A percentile compares a stretch with the other conserved stretches of the same genome.
These are phyloP conservation scores for Sphaeridia pumilis DNA, from an alignment of 2,888 invertebrate species.

Conservation along the genomic window DNA sequence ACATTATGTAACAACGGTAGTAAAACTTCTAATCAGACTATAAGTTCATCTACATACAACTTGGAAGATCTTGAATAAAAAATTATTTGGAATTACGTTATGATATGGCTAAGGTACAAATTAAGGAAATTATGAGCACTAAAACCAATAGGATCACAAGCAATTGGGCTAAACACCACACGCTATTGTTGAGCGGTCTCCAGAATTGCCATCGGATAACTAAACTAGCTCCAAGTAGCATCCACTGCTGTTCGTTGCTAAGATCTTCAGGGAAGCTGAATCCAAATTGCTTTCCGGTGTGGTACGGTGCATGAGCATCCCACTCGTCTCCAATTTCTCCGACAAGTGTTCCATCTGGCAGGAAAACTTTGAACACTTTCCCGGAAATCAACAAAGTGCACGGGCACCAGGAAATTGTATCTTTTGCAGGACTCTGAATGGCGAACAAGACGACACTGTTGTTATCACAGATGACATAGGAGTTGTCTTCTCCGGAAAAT, in stretches of 20 bases:
- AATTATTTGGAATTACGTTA: too few relatives aligned
- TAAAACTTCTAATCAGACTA: too few relatives aligned
- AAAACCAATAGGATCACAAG: slow-evolving; percentile 1
- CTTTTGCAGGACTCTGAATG: background rate
- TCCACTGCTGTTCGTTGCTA: slow-evolving; percentile 4
- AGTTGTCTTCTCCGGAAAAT: slow-evolving; percentile 3
- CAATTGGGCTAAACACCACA: slow-evolving; percentile 11
- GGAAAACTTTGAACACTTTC: slow-evolving; percentile 1
- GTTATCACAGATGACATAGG: slow-evolving; percentile 2
- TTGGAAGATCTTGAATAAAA: too few relatives aligned
- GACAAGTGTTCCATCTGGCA: slow-evolving; percentile 2
- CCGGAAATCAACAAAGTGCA: slow-evolving; percentile 2
- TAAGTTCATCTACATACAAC: too few relatives aligned
- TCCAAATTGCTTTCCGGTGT: slow-evolving; percentile 3
- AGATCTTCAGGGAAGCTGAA: slow-evolving; percentile 9
- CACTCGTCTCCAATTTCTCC: slow-evolving; percentile 7
- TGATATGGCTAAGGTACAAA: too few relatives aligned
- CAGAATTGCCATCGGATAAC: slow-evolving; percentile 14
- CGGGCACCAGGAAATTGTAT: background rate
- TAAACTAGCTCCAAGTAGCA: slow-evolving; percentile 6
- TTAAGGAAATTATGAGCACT: too few relatives aligned
- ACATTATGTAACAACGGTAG: too few relatives aligned
- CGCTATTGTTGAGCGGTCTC: slow-evolving; percentile 11
- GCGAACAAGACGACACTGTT: slow-evolving; percentile 2
- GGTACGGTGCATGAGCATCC: slow-evolving; percentile 4